Percentiles rank a stretch among this genome's conserved stretches.
These are phyloP conservation scores for Drosophila affinis DNA, from an alignment of 2,888 invertebrate species.

Conservation along the genomic window DNA sequence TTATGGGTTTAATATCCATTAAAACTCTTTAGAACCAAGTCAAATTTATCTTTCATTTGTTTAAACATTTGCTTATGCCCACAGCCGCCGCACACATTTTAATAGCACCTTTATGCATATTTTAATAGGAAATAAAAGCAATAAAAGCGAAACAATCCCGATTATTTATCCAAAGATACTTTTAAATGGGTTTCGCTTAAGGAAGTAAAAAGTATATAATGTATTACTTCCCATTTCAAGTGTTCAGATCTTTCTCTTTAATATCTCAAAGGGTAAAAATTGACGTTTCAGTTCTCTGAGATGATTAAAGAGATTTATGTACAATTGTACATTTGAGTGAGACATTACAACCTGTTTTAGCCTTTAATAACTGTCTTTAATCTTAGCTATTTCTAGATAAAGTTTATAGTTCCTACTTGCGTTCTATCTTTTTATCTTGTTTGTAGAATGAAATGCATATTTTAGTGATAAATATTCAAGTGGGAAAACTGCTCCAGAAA, in stretches of 20 bases:
- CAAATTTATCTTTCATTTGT: too few species aligned
- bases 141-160: background rate
- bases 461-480: background rate
- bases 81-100: too few species aligned
- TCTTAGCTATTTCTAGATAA: background rate
- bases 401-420: background rate
- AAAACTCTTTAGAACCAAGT: too few species aligned
- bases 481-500: too few species aligned
- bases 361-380: background rate
- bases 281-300: background rate
- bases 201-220: too few species aligned
- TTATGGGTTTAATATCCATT: background rate
- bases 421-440: background rate
- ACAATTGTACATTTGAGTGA: background rate
- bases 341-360: background rate
- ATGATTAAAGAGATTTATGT: background rate
- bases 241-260: too few species aligned
- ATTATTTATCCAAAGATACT: too few species aligned
- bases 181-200: too few species aligned
- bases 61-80: too few species aligned
- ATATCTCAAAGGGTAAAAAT: too few species aligned
- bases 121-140: background rate
- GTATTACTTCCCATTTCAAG: too few species aligned
- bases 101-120: background rate
- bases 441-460: background rate